Conservation (phyloP, 2,888 invertebrate species). For the Brenthis ino region DNA sequence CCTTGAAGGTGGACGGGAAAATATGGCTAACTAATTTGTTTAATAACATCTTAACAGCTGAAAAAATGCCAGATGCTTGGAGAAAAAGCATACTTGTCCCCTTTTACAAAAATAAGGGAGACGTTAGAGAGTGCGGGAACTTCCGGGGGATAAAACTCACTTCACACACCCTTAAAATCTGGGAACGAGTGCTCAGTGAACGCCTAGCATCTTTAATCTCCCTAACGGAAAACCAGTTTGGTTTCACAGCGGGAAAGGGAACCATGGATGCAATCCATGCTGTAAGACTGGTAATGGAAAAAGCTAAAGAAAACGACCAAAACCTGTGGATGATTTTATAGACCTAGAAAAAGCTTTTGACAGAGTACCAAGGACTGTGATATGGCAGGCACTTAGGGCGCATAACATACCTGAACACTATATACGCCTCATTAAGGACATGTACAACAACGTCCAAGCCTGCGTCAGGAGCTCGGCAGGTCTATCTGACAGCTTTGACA, state of each 20-base stretch:
- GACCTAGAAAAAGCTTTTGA: too few relatives aligned
- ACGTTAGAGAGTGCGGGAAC: not conserved
- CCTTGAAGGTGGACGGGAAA: too few relatives aligned
- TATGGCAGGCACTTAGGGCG: too few relatives aligned
- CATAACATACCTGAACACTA: too few relatives aligned
- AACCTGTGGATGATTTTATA: too few relatives aligned
- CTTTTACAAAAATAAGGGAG: not conserved
- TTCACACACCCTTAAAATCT: slow-evolving; percentile 5
- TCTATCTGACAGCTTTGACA: too few relatives aligned
- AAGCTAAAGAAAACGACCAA: too few relatives aligned
- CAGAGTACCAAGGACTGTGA: too few relatives aligned
- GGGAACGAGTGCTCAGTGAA: not conserved
- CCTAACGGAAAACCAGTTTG: slow-evolving; percentile 6
- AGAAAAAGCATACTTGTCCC: not conserved
- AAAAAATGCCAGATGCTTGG: slow-evolving; percentile 1
- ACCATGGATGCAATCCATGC: not conserved
- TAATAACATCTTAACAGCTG: not conserved
- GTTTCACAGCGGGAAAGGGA: not conserved
- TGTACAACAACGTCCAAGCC: too few relatives aligned
- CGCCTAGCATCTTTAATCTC: not conserved
- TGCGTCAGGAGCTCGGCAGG: too few relatives aligned
- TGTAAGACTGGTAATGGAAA: not conserved
- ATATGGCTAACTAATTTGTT: not conserved
- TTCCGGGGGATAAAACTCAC: not conserved
- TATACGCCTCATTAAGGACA: too few relatives aligned